Conservation (phyloP, 2,888 invertebrate genomes). For the Drosophila parthenogenetica region DNA sequence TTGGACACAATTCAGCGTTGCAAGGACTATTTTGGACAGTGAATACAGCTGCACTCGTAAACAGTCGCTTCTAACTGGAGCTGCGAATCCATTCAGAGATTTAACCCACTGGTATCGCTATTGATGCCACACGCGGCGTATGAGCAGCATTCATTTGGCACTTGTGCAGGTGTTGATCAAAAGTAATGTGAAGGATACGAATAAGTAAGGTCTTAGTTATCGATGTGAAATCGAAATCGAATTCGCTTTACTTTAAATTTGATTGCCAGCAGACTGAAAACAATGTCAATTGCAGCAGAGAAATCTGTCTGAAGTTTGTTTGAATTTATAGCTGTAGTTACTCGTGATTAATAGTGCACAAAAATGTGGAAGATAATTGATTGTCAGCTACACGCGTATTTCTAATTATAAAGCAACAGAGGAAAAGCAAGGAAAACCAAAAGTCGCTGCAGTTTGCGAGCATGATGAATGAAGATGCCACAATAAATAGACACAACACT, state of each 20-base stretch:
- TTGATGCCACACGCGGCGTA: slow-evolving; percentile 30
- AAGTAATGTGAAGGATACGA: not conserved
- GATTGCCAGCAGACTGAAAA: not conserved
- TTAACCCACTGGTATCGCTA: slow-evolving; percentile 28
- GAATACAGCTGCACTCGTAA: slow-evolving; percentile 1
- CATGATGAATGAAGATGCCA: slow-evolving; percentile 63
- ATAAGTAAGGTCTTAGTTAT: not conserved
- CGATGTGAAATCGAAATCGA: not conserved
- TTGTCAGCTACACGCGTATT: slow-evolving; percentile 41
- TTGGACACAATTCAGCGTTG: slow-evolving; percentile 47
- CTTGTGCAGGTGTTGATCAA: slow-evolving; percentile 1
- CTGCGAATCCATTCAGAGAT: slow-evolving; percentile 46
- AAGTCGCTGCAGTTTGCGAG: slow-evolving; percentile 32
- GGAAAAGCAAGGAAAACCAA: slow-evolving; percentile 3
- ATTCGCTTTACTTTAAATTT: not conserved
- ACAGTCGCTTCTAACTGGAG: slow-evolving; percentile 10
- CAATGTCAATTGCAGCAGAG: not conserved
- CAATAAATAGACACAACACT: slow-evolving; percentile 20
- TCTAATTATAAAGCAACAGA: slow-evolving; percentile 42
- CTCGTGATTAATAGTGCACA: slow-evolving; percentile 35
- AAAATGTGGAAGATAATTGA: slow-evolving; percentile 20
- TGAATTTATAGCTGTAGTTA: not conserved
- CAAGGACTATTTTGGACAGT: slow-evolving; percentile 12
- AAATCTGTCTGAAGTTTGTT: not conserved
- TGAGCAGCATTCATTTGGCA: slow-evolving; percentile 38